phyloP scores from a whole-genome alignment of 2,797 vertebrate genomes.

The Acanthurus leucopareius region DNA sequence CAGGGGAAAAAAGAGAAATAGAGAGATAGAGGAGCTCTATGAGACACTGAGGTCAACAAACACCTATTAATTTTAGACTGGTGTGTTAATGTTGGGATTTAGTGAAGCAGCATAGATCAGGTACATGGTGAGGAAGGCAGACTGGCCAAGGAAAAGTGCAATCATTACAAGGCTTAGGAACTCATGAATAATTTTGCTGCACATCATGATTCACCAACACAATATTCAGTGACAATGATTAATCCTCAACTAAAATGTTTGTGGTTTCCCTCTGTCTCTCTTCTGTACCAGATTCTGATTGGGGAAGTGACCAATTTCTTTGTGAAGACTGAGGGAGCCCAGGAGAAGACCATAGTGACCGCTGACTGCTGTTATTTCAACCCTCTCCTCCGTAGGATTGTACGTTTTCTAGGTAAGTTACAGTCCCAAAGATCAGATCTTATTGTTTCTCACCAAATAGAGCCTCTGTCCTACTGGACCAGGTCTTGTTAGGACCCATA shows the following conservation, averaged over 20 bases:
- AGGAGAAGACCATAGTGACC: constrained; percentile 92
- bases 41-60: constrained; percentile 35
- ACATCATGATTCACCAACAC: constrained; percentile 34
- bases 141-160: constrained; percentile 11
- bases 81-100: constrained; percentile 53
- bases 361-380: constrained; percentile 95
- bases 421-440: constrained; percentile 30
- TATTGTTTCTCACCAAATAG: constrained; percentile 34
- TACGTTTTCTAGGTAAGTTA: constrained; percentile 91
- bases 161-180: constrained; percentile 27
- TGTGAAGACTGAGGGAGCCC: constrained; percentile 84
- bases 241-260: constrained; percentile 28
- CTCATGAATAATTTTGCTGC: constrained; percentile 59
- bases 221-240: constrained; percentile 47
- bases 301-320: constrained; percentile 91
- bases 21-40: constrained; percentile 3
- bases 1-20: constrained; percentile 11
- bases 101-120: constrained; percentile 52
- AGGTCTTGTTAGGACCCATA: constrained; percentile 47
- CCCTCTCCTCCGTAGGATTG: constrained; percentile 91
- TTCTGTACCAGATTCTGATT: constrained; percentile 87
- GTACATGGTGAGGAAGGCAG: constrained; percentile 42
- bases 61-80: constrained; percentile 36
- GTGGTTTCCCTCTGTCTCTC: constrained; percentile 31
- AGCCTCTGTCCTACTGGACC: constrained; percentile 29